phyloP scores from a whole-genome alignment of 2,888 invertebrate genomes.

The Sinodicranocentrus sp. region DNA sequence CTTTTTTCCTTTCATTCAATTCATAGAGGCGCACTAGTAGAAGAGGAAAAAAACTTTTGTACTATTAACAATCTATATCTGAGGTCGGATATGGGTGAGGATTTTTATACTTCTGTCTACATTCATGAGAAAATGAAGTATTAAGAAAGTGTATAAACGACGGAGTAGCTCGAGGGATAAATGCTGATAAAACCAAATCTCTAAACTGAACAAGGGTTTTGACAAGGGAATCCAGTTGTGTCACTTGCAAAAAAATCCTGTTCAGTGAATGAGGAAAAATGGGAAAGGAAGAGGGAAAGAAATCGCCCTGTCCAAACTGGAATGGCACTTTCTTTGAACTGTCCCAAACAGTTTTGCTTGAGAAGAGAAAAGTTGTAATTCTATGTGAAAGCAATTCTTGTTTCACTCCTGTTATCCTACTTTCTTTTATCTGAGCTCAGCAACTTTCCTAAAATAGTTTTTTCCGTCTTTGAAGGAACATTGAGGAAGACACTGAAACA shows the following conservation, averaged over 20 bases:
- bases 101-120: conserved; percentile 1
- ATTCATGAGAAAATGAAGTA: not conserved
- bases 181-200: conserved; percentile 20
- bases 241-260: conserved; percentile 10
- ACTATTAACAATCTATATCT: not conserved
- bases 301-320: conserved; percentile 28
- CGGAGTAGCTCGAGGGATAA: conserved; percentile 1
- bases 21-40: conserved; percentile 3
- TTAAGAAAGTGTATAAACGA: conserved; percentile 1
- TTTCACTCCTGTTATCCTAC: conserved; percentile 5
- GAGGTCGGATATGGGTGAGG: not conserved
- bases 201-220: conserved; percentile 8
- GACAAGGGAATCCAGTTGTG: conserved; percentile 10
- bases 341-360: conserved; percentile 47
- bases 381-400: conserved; percentile 28
- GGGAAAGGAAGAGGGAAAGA: conserved; percentile 15
- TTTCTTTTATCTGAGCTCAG: conserved; percentile 10
- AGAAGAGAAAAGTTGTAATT: conserved; percentile 48
- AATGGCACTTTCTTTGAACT: conserved; percentile 31
- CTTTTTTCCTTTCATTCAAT: conserved; percentile 21
- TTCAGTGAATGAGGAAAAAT: conserved; percentile 24
- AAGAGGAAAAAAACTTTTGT: conserved; percentile 25
- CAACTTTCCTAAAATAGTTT: conserved; percentile 3
- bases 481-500: not conserved
- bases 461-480: not conserved